Base-by-base conservation (phyloP, 2,888 invertebrate genomes). In the Drosophila austrosaltans region DNA sequence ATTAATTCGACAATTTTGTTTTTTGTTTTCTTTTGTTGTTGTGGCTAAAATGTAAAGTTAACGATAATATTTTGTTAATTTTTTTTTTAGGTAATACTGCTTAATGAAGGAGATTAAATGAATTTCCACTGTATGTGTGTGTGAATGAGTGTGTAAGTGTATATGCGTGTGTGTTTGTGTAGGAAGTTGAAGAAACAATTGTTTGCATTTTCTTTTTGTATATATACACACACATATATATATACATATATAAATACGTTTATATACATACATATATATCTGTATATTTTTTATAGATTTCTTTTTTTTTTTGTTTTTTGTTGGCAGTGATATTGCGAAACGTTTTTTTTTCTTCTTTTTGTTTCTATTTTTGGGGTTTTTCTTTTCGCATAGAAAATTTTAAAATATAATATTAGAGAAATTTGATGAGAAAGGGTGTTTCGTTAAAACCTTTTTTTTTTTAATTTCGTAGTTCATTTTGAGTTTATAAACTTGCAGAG, bases 291-390 rank as follows among this genome's bases (percentile, higher is more conserved):
- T 89, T 81, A 72, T 72, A 68, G 75, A 89, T 77, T 25, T 61
- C 44, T 36, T 36, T 36, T 61, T 54, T 36, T 36, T 36, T 72
- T 28, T 28, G 36, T 54, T 32, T 32, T 32, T 73, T 72, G 44
- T 82, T 85, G 85, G 85, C 85, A 85, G 85, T 85, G 85, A 85
- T 85, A 77, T 85, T 85, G 89, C 85, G 78, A 85, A 87, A 87
- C 86, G 53, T 67, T 76, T 58, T 63, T 53, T 71, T 63, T 65
- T 69, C 71, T 74, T 82, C 75, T 78, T 75, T 69, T 77, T 64
- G 75, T 79, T 63, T 20, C 39, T 57, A 16, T 20, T 16, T 12
- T 56, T 5, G 16, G 20, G 36, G 25, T 44, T 48, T 25, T 25
- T 3, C 12, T 48, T 48, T 48, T 48, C 25, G 25, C 48, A 48